These are phyloP conservation scores for Lepidurus couesii DNA, from an alignment of 1,140 invertebrate genomes.

Conservation along the genomic window DNA sequence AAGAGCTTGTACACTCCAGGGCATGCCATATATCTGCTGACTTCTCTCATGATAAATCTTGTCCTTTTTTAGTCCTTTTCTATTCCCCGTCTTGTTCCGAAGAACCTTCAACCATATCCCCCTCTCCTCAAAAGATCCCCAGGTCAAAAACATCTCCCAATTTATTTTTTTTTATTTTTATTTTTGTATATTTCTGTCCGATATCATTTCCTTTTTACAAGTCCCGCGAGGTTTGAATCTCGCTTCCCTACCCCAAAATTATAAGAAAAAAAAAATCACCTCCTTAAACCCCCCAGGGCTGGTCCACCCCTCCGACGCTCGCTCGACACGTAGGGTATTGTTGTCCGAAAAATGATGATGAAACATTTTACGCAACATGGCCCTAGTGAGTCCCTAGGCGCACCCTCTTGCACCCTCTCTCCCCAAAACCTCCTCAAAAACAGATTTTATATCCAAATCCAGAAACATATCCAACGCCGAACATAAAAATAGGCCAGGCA, in stretches of 20 bases:
- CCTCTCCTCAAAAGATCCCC: no score
- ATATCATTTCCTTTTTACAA: background rate
- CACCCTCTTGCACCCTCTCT: background rate
- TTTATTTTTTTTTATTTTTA: no score
- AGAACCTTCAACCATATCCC: no score
- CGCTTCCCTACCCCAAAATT: background rate
- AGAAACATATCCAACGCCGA: background rate
- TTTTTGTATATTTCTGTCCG: background rate
- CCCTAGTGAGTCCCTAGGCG: background rate
- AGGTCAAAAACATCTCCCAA: no score
- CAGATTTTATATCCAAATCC: background rate
- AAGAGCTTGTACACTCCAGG: slow-evolving; percentile 21
- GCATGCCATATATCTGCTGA: slow-evolving; percentile 7
- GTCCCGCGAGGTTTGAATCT: slow-evolving; percentile 14
- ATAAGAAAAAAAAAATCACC: background rate
- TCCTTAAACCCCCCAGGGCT: background rate
- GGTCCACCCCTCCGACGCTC: background rate
- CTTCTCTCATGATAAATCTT: slow-evolving; percentile 5
- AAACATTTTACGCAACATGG: slow-evolving; percentile 22
- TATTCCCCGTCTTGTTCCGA: no score
- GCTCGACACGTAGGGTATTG: background rate
- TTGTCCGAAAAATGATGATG: slow-evolving; percentile 22
- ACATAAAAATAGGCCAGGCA: background rate
- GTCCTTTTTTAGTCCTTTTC: background rate
- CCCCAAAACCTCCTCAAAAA: background rate